phyloP scores from a whole-genome alignment of 2,888 invertebrate species.

The Cataglyphis altisquamis region DNA sequence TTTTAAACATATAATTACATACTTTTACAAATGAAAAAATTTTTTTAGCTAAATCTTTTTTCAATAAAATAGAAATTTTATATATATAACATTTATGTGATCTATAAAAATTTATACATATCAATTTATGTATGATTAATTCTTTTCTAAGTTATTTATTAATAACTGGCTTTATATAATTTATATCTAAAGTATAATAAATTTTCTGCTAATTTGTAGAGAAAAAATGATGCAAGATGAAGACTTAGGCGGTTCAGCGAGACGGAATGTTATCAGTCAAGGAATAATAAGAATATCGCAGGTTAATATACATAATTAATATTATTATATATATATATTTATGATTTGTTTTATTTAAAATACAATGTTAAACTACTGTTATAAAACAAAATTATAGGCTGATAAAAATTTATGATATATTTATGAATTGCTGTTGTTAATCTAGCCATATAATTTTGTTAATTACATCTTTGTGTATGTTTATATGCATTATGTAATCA shows the following conservation, averaged over 20 bases:
- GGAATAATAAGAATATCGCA: constrained; percentile 90
- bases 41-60: neutral
- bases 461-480: neutral
- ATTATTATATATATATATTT: no score
- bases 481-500: neutral
- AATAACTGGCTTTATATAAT: neutral
- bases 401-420: neutral
- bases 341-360: neutral
- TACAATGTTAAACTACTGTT: neutral
- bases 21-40: neutral
- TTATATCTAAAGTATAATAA: neutral
- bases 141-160: neutral
- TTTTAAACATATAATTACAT: neutral
- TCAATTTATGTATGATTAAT: neutral
- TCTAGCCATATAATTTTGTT: neutral
- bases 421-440: neutral
- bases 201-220: constrained; percentile 53
- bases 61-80: neutral
- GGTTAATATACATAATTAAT: constrained; percentile 82
- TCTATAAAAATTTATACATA: neutral
- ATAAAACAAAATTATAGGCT: neutral
- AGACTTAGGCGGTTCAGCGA: constrained; percentile 89
- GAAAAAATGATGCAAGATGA: constrained; percentile 90
- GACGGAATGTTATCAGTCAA: constrained; percentile 90
- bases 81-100: neutral